Base-by-base conservation (phyloP, 2,797 vertebrate species). In the Oryzias dopingdopingensis region DNA sequence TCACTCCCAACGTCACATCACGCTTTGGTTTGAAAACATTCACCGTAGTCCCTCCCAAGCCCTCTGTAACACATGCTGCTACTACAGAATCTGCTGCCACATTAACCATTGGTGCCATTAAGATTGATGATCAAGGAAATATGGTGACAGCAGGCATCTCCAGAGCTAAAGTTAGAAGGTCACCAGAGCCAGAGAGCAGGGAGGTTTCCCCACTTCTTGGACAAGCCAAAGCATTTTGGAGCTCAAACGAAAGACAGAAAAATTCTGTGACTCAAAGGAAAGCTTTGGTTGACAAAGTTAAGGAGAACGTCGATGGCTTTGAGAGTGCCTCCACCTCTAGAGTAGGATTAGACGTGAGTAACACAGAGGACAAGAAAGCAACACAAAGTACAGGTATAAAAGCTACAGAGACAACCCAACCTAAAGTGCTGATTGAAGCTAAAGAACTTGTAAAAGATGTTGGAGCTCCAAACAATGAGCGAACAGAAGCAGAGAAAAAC, bases 41-140 rank as follows among this genome's bases (percentile, higher is more conserved):
- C 73, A 98, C 95, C 23, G 93, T 99, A 50, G 82, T 98, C 44
- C 97, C 97, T 60, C 91, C 92, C 1, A 97, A 94, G 70, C 92
- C 94, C 0, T 18, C 74, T 1, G 54, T 76, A 18, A 1, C 7
- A 2, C 65, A 68, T 3, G 78, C 87, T 68, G 72, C 84, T 45
- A 77, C 89, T 0, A 83, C 82, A 44, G 87, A 89, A 67, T 52
- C 83, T 42, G 82, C 82, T 6, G 87, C 71, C 44, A 89, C 91
- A 2, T 61, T 89, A 29, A 89, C 88, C 6, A 58, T 65, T 1
- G 93, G 93, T 72, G 95, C 95, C 88, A 96, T 99, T 78, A 94
- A 93, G 80, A 98, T 99, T 15, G 96, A 99, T 5, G 94, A 97
- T 67, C 91, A 93, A 52, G 97, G 97, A 48, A 98, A 99, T 68